Conservation (phyloP, 2,113 vertebrate species). For the Otus sunia region DNA sequence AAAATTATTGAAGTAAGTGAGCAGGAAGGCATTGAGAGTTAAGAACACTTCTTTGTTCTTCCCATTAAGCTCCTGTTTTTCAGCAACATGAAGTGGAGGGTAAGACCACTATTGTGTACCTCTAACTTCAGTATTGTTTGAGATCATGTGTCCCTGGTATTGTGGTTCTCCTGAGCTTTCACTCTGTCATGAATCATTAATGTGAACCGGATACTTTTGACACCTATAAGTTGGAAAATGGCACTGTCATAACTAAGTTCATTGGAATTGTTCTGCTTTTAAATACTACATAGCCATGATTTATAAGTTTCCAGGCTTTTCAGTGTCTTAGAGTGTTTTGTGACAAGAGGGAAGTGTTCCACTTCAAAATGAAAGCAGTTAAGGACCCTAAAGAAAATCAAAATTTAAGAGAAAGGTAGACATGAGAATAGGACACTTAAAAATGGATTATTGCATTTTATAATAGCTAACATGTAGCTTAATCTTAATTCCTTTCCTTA, state of each 20-base stretch:
- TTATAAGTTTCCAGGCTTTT: not conserved
- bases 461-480: not conserved
- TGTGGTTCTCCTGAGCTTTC: not conserved
- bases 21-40: not conserved
- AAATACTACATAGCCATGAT: not conserved
- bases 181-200: not conserved
- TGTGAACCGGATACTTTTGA: not conserved
- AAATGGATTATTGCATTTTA: not conserved
- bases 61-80: not conserved
- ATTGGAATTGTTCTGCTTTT: not conserved
- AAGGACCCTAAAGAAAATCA: not conserved
- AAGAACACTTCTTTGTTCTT: not conserved
- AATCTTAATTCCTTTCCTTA: not conserved
- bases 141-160: not conserved
- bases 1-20: not conserved
- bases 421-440: not conserved
- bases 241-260: not conserved
- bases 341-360: not conserved
- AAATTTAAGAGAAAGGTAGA: not conserved
- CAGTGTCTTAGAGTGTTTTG: not conserved
- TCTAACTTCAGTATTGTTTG: not conserved
- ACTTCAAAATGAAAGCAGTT: not conserved
- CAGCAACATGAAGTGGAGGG: not conserved
- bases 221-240: not conserved
- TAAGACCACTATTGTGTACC: no score